These are phyloP conservation scores for Andricus quercusramuli DNA, from an alignment of 2,888 invertebrate genomes.

Conservation along the genomic window DNA sequence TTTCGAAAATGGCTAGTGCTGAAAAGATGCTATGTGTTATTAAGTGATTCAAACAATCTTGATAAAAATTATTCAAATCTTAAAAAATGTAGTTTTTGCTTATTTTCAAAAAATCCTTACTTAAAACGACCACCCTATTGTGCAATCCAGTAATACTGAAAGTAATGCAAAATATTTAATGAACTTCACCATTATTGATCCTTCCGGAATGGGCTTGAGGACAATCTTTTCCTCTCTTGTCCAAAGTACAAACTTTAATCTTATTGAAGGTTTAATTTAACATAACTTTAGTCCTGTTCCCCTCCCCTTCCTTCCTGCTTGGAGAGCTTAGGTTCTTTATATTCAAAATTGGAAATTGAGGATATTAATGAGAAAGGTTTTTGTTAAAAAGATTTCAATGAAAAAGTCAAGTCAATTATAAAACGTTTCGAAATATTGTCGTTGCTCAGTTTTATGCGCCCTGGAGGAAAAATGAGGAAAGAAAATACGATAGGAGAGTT, in stretches of 20 bases:
- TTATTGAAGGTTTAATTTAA: constrained; percentile 60
- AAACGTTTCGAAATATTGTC: constrained; percentile 32
- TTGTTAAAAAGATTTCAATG: not conserved
- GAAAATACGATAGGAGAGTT: constrained; percentile 64
- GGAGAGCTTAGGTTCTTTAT: constrained; percentile 65
- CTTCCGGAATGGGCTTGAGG: not conserved
- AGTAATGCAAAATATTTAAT: not conserved
- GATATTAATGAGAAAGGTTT: constrained; percentile 53
- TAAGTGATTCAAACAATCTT: no score
- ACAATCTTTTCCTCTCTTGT: constrained; percentile 48
- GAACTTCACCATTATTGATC: not conserved
- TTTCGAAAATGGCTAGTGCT: no score
- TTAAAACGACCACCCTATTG: not conserved
- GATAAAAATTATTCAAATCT: no score
- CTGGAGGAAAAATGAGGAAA: constrained; percentile 65
- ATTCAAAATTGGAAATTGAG: constrained; percentile 43
- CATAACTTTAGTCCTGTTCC: constrained; percentile 68
- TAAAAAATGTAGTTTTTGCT: no score
- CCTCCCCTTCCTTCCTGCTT: constrained; percentile 72
- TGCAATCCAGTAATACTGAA: not conserved
- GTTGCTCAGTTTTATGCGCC: constrained; percentile 57
- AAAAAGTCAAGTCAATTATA: constrained; percentile 3
- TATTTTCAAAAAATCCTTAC: no score
- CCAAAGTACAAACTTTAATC: constrained; percentile 40
- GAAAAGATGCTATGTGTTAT: no score